phyloP scores from a whole-genome alignment of 2,888 invertebrate species.

The Tromatobia lineatoria region DNA sequence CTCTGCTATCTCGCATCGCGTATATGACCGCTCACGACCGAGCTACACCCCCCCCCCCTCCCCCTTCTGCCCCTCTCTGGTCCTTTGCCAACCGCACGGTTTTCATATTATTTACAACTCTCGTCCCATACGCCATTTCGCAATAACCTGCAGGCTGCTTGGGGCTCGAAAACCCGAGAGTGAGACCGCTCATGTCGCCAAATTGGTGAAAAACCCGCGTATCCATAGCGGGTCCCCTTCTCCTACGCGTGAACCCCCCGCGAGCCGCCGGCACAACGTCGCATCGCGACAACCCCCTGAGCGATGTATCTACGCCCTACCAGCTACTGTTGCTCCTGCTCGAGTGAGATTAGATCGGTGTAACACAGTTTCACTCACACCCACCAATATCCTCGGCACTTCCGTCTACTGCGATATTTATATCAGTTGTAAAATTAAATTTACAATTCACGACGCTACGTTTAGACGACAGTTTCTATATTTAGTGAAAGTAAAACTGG shows the following conservation, averaged over 20 bases:
- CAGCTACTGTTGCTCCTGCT: neutral
- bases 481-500: no score
- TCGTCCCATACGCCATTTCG: slow-evolving; percentile 70
- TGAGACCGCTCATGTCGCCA: slow-evolving; percentile 68
- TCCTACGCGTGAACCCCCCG: slow-evolving; percentile 39
- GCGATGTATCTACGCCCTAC: slow-evolving; percentile 69
- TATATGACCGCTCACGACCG: slow-evolving; percentile 45
- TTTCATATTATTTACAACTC: slow-evolving; percentile 81
- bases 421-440: slow-evolving; percentile 13
- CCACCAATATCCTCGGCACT: neutral
- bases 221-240: slow-evolving; percentile 46
- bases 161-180: slow-evolving; percentile 38
- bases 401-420: slow-evolving; percentile 1
- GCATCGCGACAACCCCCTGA: slow-evolving; percentile 68
- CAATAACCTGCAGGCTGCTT: slow-evolving; percentile 71
- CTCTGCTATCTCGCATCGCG: slow-evolving; percentile 19
- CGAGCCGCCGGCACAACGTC: slow-evolving; percentile 9
- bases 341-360: slow-evolving; percentile 29
- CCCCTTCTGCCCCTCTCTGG: neutral
- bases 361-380: slow-evolving; percentile 12
- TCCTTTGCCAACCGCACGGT: slow-evolving; percentile 60
- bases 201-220: slow-evolving; percentile 75
- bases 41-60: neutral
- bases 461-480: neutral
- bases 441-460: neutral